Conservation (phyloP, 2,888 invertebrate species). For the Diabrotica balteata region DNA sequence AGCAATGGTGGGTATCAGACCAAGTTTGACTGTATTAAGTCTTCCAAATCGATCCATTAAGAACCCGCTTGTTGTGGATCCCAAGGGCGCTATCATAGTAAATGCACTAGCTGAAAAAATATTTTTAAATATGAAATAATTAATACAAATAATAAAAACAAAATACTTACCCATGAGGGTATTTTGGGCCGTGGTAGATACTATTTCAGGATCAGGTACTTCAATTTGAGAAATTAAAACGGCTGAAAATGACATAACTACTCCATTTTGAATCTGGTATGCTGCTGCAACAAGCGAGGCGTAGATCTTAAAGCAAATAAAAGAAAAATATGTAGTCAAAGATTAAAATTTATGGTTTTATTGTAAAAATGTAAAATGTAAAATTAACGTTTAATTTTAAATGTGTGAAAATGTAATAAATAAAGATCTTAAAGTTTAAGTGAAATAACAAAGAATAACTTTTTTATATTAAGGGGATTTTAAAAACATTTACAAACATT, state of each 20-base stretch:
- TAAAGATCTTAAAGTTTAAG: too few species aligned
- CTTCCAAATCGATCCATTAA: conserved; percentile 66
- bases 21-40: conserved; percentile 65
- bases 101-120: conserved; percentile 64
- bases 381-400: too few species aligned
- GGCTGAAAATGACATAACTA: conserved; percentile 66
- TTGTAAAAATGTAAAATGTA: too few species aligned
- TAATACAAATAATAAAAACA: too few species aligned
- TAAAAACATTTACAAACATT: too few species aligned
- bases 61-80: conserved; percentile 64
- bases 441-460: too few species aligned
- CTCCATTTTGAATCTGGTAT: conserved; percentile 68
- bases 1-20: conserved; percentile 63
- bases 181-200: conserved; percentile 56
- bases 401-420: too few species aligned
- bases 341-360: too few species aligned
- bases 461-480: too few species aligned
- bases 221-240: conserved; percentile 64
- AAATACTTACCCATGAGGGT: conserved; percentile 63
- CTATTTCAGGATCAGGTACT: conserved; percentile 42
- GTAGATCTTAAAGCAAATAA: conserved; percentile 56
- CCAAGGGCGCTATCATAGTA: conserved; percentile 65
- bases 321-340: neutral
- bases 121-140: too few species aligned
- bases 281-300: conserved; percentile 65